Evolutionary conservation across 2,888 invertebrate species (phyloP), one percentile per base, ranked within the genome.

Genomic region (Noctua pronuba): DNA sequence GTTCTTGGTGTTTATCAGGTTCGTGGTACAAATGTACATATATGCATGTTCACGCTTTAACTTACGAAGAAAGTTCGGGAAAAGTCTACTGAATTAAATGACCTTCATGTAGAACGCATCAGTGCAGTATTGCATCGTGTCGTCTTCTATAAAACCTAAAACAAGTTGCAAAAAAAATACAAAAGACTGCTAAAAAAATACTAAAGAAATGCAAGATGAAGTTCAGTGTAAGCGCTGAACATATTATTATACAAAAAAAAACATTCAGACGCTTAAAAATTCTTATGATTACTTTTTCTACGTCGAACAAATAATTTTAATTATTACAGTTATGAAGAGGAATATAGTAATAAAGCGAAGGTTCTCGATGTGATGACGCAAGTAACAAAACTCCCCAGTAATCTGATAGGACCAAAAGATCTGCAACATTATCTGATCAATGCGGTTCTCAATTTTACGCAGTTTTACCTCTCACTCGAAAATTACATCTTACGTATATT

Each of bases 371-470:
- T 18, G 2, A 18, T 28, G 24, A 52, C 24, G 6, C 24, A 28
- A 64, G 21, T 55, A 18, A n/a, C 18, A 69, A 24, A 18, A 69
- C n/a, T 21, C 13, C 16, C 16, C 2, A 16, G 18, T 24, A 16
- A 28, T 44, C 80, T 28, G 13, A 38, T 21, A 18, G 18, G 24
- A 44, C 13, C 18, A 24, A 46, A 72, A 55, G 73, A 21, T 77
- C 21, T n/a, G 44, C 13, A 21, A 46, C 18, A 73, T 55, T 11
- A 46, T 28, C 24, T 46, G 28, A 49, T 62, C 10, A 35, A 64
- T 5, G 21, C 44, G 44, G 28, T 62, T 28, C 52, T 64, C 5
- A 62, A 82, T 82, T 75, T 52, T 44, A 52, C 52, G 76, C 21
- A 16, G 18, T 5, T 28, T 38, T 21, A 16, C 28, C 35, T 28